These are phyloP conservation scores for Diadegma fenestrale DNA, from an alignment of 2,888 invertebrate species.

Conservation along the genomic window DNA sequence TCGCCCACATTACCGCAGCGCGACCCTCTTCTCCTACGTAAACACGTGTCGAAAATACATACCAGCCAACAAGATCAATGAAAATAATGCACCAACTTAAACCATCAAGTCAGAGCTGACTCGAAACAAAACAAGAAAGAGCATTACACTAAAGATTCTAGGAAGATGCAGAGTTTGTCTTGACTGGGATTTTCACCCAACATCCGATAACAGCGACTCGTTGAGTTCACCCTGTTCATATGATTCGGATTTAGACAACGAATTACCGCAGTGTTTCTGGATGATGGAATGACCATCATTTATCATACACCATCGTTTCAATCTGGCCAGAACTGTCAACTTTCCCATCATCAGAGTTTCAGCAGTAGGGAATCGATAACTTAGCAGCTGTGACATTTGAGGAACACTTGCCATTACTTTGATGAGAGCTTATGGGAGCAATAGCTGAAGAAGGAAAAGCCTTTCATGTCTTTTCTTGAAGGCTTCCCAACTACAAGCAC, in stretches of 20 bases:
- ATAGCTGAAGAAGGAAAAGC: neutral
- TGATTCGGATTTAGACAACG: neutral
- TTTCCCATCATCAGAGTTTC: neutral
- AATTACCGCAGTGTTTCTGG: neutral
- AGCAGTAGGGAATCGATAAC: too few relatives aligned
- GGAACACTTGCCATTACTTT: neutral
- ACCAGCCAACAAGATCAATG: neutral
- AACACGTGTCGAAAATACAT: conserved; percentile 6
- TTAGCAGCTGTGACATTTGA: neutral
- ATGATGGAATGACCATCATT: neutral
- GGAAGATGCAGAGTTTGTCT: neutral
- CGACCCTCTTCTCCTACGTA: neutral
- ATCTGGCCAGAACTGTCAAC: neutral
- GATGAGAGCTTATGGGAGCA: neutral
- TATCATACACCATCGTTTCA: neutral
- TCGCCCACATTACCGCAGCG: conserved; percentile 13
- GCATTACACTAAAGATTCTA: neutral
- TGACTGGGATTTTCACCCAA: neutral
- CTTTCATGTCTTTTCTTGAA: neutral
- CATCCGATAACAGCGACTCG: neutral
- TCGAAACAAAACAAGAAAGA: neutral
- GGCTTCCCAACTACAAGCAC: neutral
- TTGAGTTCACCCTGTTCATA: neutral
- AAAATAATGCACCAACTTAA: neutral
- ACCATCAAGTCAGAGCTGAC: neutral